phyloP scores from a whole-genome alignment of 1,140 invertebrate species.

The Aphelinus atriplicis region DNA sequence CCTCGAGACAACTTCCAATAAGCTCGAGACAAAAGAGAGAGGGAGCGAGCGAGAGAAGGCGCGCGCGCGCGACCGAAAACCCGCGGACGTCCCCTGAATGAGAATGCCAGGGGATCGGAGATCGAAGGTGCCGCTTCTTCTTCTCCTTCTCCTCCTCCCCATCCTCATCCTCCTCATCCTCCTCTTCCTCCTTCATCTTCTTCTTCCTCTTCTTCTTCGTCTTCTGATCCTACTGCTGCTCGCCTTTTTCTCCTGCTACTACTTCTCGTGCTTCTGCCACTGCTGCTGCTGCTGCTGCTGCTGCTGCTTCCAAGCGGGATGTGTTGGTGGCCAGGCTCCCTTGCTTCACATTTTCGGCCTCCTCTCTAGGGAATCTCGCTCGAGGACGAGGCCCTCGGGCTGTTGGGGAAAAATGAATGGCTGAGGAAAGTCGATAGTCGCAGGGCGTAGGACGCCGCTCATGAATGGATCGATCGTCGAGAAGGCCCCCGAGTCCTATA shows the following conservation, averaged over 20 bases:
- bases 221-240: not conserved
- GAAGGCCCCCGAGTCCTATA: too few relatives aligned
- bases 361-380: not conserved
- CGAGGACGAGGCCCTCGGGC: too few relatives aligned
- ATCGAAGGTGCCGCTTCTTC: constrained; percentile 29
- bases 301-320: not conserved
- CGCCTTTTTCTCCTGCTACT: too few relatives aligned
- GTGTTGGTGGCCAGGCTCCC: not conserved
- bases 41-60: constrained; percentile 3
- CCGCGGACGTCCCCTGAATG: constrained; percentile 36
- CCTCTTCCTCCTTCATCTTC: too few relatives aligned
- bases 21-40: constrained; percentile 42
- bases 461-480: too few relatives aligned
- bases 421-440: too few relatives aligned
- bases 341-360: not conserved
- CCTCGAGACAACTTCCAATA: constrained; percentile 53
- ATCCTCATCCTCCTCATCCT: too few relatives aligned
- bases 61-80: constrained; percentile 29
- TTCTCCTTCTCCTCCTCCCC: not conserved
- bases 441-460: too few relatives aligned
- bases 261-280: not conserved
- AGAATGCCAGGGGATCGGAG: constrained; percentile 27
- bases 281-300: constrained; percentile 1
- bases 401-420: too few relatives aligned
- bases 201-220: not conserved